These are phyloP conservation scores for Folsomia manolachei DNA, from an alignment of 2,888 invertebrate species.

Conservation along the genomic window DNA sequence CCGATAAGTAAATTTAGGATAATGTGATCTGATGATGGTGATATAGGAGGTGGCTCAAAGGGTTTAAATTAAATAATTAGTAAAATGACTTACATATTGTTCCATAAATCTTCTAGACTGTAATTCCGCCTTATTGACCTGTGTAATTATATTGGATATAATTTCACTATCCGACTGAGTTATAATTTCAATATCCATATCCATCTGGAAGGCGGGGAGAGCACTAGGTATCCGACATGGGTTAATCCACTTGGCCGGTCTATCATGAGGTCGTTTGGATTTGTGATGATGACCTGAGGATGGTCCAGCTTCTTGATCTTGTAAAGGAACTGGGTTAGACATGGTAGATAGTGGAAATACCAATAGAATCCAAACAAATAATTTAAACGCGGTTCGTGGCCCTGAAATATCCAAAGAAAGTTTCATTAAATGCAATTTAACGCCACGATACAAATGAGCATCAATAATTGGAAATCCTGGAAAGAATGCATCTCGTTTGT, in stretches of 20 bases:
- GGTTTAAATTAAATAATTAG: no score
- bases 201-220: slow-evolving; percentile 34
- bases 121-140: slow-evolving; percentile 47
- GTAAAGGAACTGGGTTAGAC: slow-evolving; percentile 46
- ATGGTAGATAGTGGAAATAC: slow-evolving; percentile 41
- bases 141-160: slow-evolving; percentile 47
- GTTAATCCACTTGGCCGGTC: slow-evolving; percentile 50
- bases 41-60: no score
- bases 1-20: no score
- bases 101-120: slow-evolving; percentile 47
- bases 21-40: no score
- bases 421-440: background rate
- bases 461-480: no score
- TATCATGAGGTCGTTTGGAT: slow-evolving; percentile 34
- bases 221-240: slow-evolving; percentile 47
- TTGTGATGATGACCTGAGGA: slow-evolving; percentile 32
- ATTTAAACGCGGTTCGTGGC: slow-evolving; percentile 39
- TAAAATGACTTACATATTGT: slow-evolving; percentile 51
- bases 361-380: slow-evolving; percentile 40
- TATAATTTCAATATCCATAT: slow-evolving; percentile 40
- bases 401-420: slow-evolving; percentile 30
- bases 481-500: no score
- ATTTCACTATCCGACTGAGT: slow-evolving; percentile 46
- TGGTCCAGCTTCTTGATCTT: slow-evolving; percentile 33
- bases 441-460: no score